phyloP scores from a whole-genome alignment of 2,888 invertebrate species.

The Hypomecis punctinalis region DNA sequence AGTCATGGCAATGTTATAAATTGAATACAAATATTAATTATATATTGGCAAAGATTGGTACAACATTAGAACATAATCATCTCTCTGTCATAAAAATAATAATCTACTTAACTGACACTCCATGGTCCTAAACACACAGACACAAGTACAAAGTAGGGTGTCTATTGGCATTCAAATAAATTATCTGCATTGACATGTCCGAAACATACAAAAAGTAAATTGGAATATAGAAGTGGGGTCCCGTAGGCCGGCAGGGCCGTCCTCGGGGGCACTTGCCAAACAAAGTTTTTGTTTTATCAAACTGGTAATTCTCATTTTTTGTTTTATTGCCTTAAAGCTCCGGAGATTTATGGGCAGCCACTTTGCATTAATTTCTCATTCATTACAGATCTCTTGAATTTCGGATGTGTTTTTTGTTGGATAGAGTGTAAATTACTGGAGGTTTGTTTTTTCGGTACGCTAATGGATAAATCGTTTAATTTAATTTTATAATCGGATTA shows the following conservation, averaged over 20 bases:
- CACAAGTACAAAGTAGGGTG: conserved; percentile 29
- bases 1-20: too few relatives aligned
- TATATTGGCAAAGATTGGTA: too few relatives aligned
- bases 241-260: conserved; percentile 53
- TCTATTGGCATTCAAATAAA: conserved; percentile 40
- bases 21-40: too few relatives aligned
- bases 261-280: conserved; percentile 74
- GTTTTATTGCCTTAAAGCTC: conserved; percentile 78
- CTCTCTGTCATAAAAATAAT: too few relatives aligned
- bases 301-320: conserved; percentile 82
- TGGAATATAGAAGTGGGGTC: conserved; percentile 58
- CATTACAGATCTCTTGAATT: conserved; percentile 76
- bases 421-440: conserved; percentile 65
- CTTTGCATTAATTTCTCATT: conserved; percentile 83
- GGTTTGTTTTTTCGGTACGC: conserved; percentile 49
- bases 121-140: conserved; percentile 22
- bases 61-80: too few relatives aligned
- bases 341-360: conserved; percentile 77
- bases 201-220: conserved; percentile 59
- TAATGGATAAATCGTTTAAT: conserved; percentile 26
- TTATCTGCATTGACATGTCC: conserved; percentile 47
- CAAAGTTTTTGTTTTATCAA: conserved; percentile 81
- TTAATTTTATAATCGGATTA: conserved; percentile 20
- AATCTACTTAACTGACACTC: background rate
- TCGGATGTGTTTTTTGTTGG: conserved; percentile 62